Evolutionary conservation across 2,113 vertebrate species (phyloP).

Genomic region (Tychaedon coryphoeus): DNA sequence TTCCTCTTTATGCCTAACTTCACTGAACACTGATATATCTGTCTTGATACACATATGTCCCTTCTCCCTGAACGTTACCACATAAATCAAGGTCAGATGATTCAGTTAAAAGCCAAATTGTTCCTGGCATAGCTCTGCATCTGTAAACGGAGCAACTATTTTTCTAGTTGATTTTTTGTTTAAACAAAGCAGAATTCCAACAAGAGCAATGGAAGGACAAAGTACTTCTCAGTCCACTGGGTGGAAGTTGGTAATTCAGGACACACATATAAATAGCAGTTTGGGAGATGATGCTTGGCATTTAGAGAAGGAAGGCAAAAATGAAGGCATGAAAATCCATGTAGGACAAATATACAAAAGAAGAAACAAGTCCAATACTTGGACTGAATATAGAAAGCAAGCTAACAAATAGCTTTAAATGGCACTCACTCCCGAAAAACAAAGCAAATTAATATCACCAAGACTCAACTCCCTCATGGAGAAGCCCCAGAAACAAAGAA

Average conservation of each 20-base stretch:
- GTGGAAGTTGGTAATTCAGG: background rate
- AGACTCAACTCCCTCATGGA: background rate
- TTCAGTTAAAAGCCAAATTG: background rate
- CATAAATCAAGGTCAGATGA: constrained; percentile 2
- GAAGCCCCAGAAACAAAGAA: constrained; percentile 17
- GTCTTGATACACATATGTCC: background rate
- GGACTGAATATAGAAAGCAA: constrained; percentile 19
- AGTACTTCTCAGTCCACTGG: background rate
- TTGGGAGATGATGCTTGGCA: background rate
- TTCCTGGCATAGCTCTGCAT: background rate
- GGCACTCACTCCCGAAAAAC: background rate
- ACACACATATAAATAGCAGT: background rate
- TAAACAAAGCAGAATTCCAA: background rate
- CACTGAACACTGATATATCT: background rate
- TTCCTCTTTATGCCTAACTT: background rate
- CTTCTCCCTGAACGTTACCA: background rate
- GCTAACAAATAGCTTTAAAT: constrained; percentile 31
- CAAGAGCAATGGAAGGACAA: background rate
- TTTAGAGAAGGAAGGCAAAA: background rate
- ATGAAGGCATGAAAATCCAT: background rate
- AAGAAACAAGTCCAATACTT: background rate
- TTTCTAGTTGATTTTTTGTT: background rate
- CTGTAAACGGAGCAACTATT: background rate
- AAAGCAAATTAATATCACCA: constrained; percentile 17
- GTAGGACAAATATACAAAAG: background rate